Percentiles rank a stretch among this genome's conserved stretches.
These are phyloP conservation scores for Rhadinocentrus ornatus DNA, from an alignment of 2,797 vertebrate species.

Conservation along the genomic window DNA sequence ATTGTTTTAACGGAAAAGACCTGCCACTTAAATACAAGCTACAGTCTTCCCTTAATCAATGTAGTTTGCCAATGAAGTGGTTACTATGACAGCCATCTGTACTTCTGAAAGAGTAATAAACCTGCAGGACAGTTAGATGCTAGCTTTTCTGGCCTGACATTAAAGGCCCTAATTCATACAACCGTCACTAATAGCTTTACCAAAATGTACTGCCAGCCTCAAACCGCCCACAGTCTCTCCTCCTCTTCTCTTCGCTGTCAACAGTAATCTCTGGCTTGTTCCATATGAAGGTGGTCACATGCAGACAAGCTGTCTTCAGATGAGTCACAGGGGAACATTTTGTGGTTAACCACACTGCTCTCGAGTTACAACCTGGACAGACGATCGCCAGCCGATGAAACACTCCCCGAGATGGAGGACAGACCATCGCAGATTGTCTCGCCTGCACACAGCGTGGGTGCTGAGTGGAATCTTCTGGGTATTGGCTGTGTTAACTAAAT, in stretches of 20 bases:
- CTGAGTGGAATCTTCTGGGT: slow-evolving; percentile 74
- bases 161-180: slow-evolving; percentile 60
- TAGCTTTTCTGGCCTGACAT: slow-evolving; percentile 49
- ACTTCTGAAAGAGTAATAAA: slow-evolving; percentile 24
- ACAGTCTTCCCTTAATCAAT: slow-evolving; percentile 51
- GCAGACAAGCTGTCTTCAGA: slow-evolving; percentile 72
- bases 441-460: slow-evolving; percentile 51
- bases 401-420: slow-evolving; percentile 51
- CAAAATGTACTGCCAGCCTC: slow-evolving; percentile 50
- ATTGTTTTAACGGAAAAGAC: slow-evolving; percentile 48
- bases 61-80: slow-evolving; percentile 21
- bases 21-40: slow-evolving; percentile 56
- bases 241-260: slow-evolving; percentile 45
- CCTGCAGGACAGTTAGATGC: slow-evolving; percentile 34
- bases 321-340: slow-evolving; percentile 67
- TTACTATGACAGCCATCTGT: slow-evolving; percentile 59
- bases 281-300: slow-evolving; percentile 58
- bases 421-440: slow-evolving; percentile 57
- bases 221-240: slow-evolving; percentile 50
- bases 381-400: slow-evolving; percentile 67
- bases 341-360: slow-evolving; percentile 72
- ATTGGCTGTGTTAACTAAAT: slow-evolving; percentile 79
- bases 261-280: slow-evolving; percentile 61
- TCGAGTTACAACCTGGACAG: slow-evolving; percentile 64
- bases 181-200: slow-evolving; percentile 63